Evolutionary conservation across 2,113 vertebrate species (phyloP).

Genomic region (Genyomyrus donnyi): DNA sequence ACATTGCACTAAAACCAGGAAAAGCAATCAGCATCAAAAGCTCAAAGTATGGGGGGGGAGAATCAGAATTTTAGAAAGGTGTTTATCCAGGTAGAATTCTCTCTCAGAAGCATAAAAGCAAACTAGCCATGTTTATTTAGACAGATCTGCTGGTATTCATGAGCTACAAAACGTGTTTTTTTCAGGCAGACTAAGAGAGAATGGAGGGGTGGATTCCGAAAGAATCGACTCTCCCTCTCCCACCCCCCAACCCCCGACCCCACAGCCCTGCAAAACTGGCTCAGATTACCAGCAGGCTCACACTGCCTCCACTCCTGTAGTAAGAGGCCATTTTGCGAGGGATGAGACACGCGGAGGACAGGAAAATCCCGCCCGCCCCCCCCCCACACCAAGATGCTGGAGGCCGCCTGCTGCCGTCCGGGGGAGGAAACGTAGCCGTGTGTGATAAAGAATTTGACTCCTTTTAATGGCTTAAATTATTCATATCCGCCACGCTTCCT

Average conservation of each 20-base stretch:
- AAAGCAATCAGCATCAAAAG: background rate
- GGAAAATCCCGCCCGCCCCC: background rate
- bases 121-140: background rate
- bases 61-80: background rate
- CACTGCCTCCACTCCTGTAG: constrained; percentile 15
- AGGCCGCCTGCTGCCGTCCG: background rate
- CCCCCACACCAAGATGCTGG: background rate
- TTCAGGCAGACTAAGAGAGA: background rate
- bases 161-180: background rate
- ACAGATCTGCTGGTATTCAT: background rate
- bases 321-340: constrained; percentile 15
- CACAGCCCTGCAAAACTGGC: constrained; percentile 14
- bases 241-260: background rate
- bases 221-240: background rate
- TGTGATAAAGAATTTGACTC: constrained; percentile 26
- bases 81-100: background rate
- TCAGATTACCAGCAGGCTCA: constrained; percentile 27
- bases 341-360: background rate
- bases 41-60: background rate
- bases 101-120: background rate
- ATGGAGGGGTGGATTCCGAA: constrained; percentile 10
- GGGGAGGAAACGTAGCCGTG: background rate
- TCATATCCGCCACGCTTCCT: constrained; percentile 15
- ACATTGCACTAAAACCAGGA: background rate
- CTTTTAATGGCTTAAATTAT: constrained; percentile 28